Evolutionary conservation across 2,888 invertebrate genomes (phyloP), one percentile per base, ranked within the genome.

Genomic region (Azorinus chamasolen): DNA sequence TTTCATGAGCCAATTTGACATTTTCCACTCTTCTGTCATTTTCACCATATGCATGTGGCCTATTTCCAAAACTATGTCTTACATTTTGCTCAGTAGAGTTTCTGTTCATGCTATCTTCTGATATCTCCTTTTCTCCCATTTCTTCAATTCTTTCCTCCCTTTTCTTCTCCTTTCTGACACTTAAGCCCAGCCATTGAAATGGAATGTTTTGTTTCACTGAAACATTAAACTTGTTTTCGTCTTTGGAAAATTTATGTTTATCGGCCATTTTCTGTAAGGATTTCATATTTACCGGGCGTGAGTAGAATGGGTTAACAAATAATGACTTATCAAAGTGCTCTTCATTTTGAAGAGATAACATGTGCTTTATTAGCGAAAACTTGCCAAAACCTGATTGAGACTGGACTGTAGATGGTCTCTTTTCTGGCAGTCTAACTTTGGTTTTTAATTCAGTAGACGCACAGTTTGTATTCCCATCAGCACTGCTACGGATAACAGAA

Each of bases 321-420:
- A 78, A 46, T 4, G 68, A 24, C 61, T 69, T 72, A 25, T 78
- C 72, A 61, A 78, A 78, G 22, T 72, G 66, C 0, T 78, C 78
- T 24, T 78, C 78, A 20, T 72, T 73, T 25, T 78, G 62, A 27
- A 78, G 32, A 0, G 61, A 61, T 1, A 78, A 55, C 78, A 78
- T 78, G 27, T 78, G 72, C 41, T 78, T 78, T 8, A 78, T 62
- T n/a, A 78, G 51, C 25, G 78, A 78, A 50, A 78, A 78, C 37
- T 78, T 78, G 18, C 78, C 78, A 22, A 54, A 37, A 32, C 32
- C 32, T 10, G 32, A 32, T 10, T 4, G 32, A 32, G 32, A 32
- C 4, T 4, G 32, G 5, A 10, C 4, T 6, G 32, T 6, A 10
- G 32, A 6, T 32, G 32, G 10, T 10, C 32, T 32, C 32, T 32